These are phyloP conservation scores for Hippotragus niger DNA, from an alignment of 2,113 vertebrate genomes.

Conservation along the genomic window DNA sequence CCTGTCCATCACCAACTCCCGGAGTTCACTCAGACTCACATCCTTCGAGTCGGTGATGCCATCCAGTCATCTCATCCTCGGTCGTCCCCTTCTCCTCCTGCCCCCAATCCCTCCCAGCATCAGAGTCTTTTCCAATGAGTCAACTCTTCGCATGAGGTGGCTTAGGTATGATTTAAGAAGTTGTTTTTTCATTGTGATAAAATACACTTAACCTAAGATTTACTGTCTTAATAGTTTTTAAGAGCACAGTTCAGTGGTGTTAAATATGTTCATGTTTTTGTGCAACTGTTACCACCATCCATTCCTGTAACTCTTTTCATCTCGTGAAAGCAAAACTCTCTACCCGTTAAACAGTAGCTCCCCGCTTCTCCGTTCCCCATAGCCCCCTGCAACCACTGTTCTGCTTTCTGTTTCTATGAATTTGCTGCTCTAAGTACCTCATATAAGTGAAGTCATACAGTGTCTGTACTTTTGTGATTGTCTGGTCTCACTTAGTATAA, in stretches of 20 bases:
- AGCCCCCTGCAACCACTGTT: neutral
- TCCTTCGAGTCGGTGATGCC: rapidly evolving
- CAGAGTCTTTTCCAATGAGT: too few species aligned
- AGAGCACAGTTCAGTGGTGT: neutral
- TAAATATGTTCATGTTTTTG: neutral
- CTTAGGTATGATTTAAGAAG: neutral
- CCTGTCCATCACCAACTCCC: too few species aligned
- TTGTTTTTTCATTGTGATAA: neutral
- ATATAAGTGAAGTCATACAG: neutral
- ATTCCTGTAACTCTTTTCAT: neutral
- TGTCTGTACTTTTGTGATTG: neutral
- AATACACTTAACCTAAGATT: neutral
- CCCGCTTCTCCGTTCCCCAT: rapidly evolving
- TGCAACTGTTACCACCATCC: neutral
- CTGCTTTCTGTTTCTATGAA: neutral
- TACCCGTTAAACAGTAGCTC: neutral
- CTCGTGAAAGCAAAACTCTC: neutral
- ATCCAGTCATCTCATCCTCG: too few species aligned
- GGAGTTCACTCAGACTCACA: too few species aligned
- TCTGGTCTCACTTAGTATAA: neutral
- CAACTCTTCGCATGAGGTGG: too few species aligned
- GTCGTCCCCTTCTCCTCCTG: too few species aligned
- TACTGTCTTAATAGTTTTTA: neutral
- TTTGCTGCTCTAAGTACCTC: neutral
- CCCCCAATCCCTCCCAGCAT: too few species aligned